Conservation (phyloP, 2,797 vertebrate genomes). For the Artibeus lituratus region DNA sequence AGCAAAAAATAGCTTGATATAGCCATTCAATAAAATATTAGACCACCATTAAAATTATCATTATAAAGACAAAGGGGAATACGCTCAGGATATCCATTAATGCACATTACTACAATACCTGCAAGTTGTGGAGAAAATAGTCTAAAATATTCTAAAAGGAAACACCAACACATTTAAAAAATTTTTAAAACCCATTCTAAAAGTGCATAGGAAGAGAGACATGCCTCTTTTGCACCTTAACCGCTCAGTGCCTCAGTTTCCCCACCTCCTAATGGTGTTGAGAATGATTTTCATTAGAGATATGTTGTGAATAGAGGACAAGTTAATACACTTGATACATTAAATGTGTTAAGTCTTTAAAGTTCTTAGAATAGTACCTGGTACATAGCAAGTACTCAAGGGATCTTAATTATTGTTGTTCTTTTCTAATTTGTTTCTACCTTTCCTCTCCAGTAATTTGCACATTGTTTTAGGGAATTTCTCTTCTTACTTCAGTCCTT, state of each 20-base stretch:
- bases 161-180: background rate
- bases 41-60: background rate
- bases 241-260: background rate
- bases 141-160: background rate
- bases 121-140: background rate
- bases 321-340: background rate
- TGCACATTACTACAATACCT: background rate
- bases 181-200: background rate
- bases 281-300: background rate
- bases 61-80: background rate
- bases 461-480: background rate
- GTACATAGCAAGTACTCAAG: background rate
- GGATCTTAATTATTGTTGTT: background rate
- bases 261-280: background rate
- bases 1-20: background rate
- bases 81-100: background rate
- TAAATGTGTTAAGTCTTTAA: background rate
- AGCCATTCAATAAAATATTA: conserved; percentile 5
- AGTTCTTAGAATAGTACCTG: background rate
- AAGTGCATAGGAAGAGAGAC: background rate
- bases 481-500: background rate
- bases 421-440: background rate
- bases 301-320: background rate
- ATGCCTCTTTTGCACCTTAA: background rate
- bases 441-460: background rate